Base-by-base conservation (phyloP, 2,113 vertebrate genomes). In the Steatornis caripensis region DNA sequence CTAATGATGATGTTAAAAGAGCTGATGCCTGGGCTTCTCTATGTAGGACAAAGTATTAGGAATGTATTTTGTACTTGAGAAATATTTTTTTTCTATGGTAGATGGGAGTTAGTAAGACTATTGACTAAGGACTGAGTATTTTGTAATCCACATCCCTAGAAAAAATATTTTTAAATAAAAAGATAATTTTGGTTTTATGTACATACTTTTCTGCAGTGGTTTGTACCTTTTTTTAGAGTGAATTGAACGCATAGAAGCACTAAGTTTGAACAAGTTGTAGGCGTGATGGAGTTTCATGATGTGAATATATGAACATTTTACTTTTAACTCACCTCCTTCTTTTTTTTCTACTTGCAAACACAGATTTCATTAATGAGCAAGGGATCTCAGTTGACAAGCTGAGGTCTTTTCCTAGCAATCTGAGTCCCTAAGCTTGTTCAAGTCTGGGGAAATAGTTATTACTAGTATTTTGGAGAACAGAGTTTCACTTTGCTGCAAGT, bases 171-270 rank as follows among this genome's bases (percentile, higher is more conserved):
- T 20, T 48, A 48, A 19, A 62, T 12, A 6, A n/a, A 54, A 24
- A 7, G 0, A 1, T 60, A 2, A 2, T 37, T 74, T 79, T 53
- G 4, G 3, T 46, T 74, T 49, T 48, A 4, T 43, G 2, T 34
- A 36, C 66, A 23, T 57, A 48, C 9, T 78, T 71, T 39, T 30
- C 29, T 70, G 9, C 24, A 62, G 32, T 30, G 8, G 37, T 53
- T 58, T 85, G 10, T 53, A 34, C 7, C 3, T 23, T 57, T 55
- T 69, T 48, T 61, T 21, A 11, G 24, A n/a, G 20, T 61, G 29
- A 74, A 32, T 34, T 75, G 37, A 41, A 57, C 48, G 30, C 5
- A n/a, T 32, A 49, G n/a, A 84, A 65, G 5, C 62, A 27, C 9
- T 51, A 14, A 34, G 66, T 82, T 76, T 75, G 32, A 27, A 39